phyloP scores from a whole-genome alignment of 2,797 vertebrate genomes.

The Sternotherus odoratus region DNA sequence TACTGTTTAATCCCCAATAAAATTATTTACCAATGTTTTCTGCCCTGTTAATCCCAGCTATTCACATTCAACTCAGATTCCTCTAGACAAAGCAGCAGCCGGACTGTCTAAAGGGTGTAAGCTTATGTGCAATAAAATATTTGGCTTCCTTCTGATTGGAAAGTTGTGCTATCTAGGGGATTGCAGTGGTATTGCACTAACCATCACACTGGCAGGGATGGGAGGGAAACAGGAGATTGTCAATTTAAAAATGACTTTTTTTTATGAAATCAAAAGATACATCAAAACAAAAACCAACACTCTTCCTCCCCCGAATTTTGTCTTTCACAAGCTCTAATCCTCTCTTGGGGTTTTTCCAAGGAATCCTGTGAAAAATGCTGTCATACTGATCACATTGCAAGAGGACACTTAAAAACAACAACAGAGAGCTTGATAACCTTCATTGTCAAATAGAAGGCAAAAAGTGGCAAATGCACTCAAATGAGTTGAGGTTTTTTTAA shows the following conservation, averaged over 20 bases:
- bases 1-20: slow-evolving; percentile 7
- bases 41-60: slow-evolving; percentile 21
- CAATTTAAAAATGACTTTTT: neutral
- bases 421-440: slow-evolving; percentile 28
- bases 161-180: slow-evolving; percentile 29
- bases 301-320: neutral
- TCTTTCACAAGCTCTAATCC: slow-evolving; percentile 51
- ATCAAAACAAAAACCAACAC: neutral
- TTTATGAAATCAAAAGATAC: neutral
- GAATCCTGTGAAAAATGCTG: slow-evolving; percentile 43
- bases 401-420: slow-evolving; percentile 58
- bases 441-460: slow-evolving; percentile 50
- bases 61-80: slow-evolving; percentile 24
- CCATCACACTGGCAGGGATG: neutral
- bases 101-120: slow-evolving; percentile 38
- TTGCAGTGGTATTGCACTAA: slow-evolving; percentile 7
- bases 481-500: neutral
- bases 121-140: slow-evolving; percentile 30
- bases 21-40: slow-evolving; percentile 45
- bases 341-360: slow-evolving; percentile 45
- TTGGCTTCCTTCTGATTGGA: slow-evolving; percentile 41
- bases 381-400: slow-evolving; percentile 45
- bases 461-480: slow-evolving; percentile 32
- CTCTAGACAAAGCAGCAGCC: neutral
- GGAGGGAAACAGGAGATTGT: neutral